Percentiles rank a stretch among this genome's conserved stretches.
Evolutionary conservation across 2,888 invertebrate genomes (phyloP).

Genomic region (Capitulum mitella): DNA sequence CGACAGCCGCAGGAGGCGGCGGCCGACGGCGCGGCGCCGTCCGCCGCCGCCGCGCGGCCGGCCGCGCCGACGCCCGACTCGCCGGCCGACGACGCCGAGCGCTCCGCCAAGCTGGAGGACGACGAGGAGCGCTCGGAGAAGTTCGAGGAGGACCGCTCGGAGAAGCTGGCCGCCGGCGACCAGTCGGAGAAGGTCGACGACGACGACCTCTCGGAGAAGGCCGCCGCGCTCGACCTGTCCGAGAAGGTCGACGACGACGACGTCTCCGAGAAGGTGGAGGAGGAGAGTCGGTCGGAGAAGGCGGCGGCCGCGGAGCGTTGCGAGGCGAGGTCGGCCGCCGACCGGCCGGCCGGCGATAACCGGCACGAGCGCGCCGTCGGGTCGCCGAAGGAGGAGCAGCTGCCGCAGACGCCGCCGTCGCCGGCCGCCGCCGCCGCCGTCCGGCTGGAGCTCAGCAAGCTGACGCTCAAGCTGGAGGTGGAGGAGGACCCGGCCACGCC

Average conservation of each 20-base stretch:
- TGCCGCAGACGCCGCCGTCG: not conserved
- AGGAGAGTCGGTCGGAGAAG: slow-evolving; percentile 23
- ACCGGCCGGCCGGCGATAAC: not conserved
- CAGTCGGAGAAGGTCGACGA: not conserved
- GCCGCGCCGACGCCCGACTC: not conserved
- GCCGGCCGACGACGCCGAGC: not conserved
- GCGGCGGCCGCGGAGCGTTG: not conserved
- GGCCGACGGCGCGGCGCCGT: not conserved
- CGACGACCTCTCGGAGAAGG: slow-evolving; percentile 24
- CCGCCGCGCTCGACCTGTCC: slow-evolving; percentile 38
- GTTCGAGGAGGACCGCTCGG: slow-evolving; percentile 26
- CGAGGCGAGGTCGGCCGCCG: not conserved
- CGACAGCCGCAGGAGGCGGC: slow-evolving; percentile 10
- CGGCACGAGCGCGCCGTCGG: not conserved
- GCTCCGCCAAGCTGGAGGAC: not conserved
- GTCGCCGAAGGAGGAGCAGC: not conserved
- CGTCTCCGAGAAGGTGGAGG: slow-evolving; percentile 37
- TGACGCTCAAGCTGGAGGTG: slow-evolving; percentile 2
- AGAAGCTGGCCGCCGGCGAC: not conserved
- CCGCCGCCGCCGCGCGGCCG: not conserved
- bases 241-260: slow-evolving; percentile 40
- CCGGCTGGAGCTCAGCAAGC: not conserved
- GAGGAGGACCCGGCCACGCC: not conserved
- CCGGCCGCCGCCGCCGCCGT: slow-evolving; percentile 1
- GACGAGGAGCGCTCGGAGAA: slow-evolving; percentile 27